Base-by-base conservation (phyloP, 2,113 vertebrate species). In the Callithrix jacchus region DNA sequence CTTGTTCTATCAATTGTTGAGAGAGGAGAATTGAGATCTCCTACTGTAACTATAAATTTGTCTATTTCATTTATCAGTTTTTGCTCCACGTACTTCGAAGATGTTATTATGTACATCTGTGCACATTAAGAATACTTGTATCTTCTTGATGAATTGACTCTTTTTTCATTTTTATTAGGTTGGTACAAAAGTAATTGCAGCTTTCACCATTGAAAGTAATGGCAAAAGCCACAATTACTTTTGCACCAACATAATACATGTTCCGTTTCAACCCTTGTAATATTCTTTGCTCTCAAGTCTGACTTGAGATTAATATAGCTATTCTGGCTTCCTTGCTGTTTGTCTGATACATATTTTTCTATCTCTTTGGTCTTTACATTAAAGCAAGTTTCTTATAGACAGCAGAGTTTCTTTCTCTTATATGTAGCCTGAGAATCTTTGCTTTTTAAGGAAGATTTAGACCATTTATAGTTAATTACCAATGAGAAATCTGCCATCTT, bases 231-330 rank as follows among this genome's bases (percentile, higher is more conserved):
- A 12, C 61, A 30, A 64, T 64, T 30, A 30, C 27, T 64, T 64
- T 30, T 30, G 61, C 61, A 64, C 61, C 61, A 64, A 64, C 27
- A 64, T 32, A 64, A 64, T 64, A 71, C 90, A 87, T 91, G 23
- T 45, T 56, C 30, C 17, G 73, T 45, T 87, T 89, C 74, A 66
- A 20, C 13, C 61, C 27, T 91, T 58, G 12, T 20, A 86, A 91
- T 85, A 91, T 17, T 77, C 37, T 91, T 88, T 94, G 35, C 79
- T 95, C 40, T 85, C 12, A 58, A 84, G 42, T 70, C 54, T 87
- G 88, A 21, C 68, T 85, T 61, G 82, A 76, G 40, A 85, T 74
- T 86, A 86, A 66, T 20, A 86, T 3, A 89, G 56, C 47, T 47
- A 89, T 66, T 64, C 12, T 32, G 42, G 14, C 21, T 81, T 94